Conservation (phyloP, 1,140 invertebrate genomes). For the Maconellicoccus hirsutus region DNA sequence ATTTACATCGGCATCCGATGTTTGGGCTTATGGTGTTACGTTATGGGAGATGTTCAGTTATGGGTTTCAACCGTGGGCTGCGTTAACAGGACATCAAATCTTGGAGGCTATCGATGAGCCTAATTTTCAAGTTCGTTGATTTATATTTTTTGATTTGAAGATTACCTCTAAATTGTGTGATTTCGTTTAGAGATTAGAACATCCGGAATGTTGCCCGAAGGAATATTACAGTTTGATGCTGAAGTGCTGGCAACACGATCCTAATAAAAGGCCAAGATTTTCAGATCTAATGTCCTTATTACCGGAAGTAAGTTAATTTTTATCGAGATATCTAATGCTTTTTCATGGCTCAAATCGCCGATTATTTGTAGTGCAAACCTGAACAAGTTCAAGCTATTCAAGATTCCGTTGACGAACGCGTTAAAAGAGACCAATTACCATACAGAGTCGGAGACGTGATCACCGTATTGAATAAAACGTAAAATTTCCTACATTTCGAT, state of each 20-base stretch:
- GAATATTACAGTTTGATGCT: conserved; percentile 88
- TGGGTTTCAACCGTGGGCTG: conserved; percentile 95
- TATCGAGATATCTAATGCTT: no score
- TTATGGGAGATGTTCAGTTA: conserved; percentile 99
- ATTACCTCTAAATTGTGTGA: no score
- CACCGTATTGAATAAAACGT: conserved; percentile 78
- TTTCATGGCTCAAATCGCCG: no score
- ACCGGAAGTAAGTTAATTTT: conserved; percentile 51
- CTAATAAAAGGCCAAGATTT: conserved; percentile 80
- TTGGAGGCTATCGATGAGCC: conserved; percentile 91
- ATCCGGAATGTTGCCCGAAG: conserved; percentile 87
- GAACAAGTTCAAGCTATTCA: conserved; percentile 74
- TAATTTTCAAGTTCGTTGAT: conserved; percentile 55
- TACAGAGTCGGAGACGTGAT: conserved; percentile 85
- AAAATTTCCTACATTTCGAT: no score
- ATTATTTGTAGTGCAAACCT: conserved; percentile 51
- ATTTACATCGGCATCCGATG: conserved; percentile 92
- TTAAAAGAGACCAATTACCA: conserved; percentile 50
- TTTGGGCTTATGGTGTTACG: conserved; percentile 97
- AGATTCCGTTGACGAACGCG: conserved; percentile 38
- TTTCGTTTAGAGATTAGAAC: conserved; percentile 78
- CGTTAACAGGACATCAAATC: conserved; percentile 88
- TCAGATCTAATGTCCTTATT: conserved; percentile 66
- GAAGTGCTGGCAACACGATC: conserved; percentile 91
- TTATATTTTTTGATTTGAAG: conserved; percentile 13